These are phyloP conservation scores for Drosophila micromelanica DNA, from an alignment of 1,140 invertebrate species.

Conservation along the genomic window DNA sequence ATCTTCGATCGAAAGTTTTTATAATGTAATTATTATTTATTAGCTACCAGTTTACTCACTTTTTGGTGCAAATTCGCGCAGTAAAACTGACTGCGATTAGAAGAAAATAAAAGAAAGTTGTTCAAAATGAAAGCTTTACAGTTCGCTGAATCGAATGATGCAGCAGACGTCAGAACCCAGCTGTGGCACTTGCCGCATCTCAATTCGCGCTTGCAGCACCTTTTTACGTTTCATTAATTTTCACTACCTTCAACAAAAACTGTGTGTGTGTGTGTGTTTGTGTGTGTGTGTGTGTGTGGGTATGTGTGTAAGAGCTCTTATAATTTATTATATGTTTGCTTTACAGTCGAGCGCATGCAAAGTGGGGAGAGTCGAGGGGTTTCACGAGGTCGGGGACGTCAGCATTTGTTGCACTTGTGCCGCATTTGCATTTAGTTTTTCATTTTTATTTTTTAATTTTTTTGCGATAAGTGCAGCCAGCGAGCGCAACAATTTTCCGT, in stretches of 20 bases:
- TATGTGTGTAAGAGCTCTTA: too few species aligned
- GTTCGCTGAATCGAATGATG: conserved; percentile 76
- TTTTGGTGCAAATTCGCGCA: too few species aligned
- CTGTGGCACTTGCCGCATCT: conserved; percentile 56
- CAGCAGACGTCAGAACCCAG: conserved; percentile 38
- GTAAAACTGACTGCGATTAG: conserved; percentile 23
- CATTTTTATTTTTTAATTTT: too few species aligned
- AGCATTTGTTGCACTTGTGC: not conserved
- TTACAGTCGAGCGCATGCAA: conserved; percentile 65
- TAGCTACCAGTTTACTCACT: too few species aligned
- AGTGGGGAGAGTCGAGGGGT: conserved; percentile 10
- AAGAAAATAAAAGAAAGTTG: not conserved
- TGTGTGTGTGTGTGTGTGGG: conserved; percentile 5
- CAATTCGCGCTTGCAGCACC: conserved; percentile 49
- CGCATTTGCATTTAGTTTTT: conserved; percentile 37
- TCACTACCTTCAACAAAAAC: conserved; percentile 50
- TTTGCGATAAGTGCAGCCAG: conserved; percentile 33
- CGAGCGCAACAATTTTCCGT: conserved; percentile 61
- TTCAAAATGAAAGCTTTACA: conserved; percentile 59
- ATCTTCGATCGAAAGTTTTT: not conserved
- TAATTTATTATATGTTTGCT: conserved; percentile 79
- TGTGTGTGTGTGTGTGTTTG: conserved; percentile 14
- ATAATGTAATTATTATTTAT: too few species aligned
- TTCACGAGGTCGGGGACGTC: not conserved
- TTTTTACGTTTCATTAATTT: conserved; percentile 78